Percentiles rank a stretch among this genome's conserved stretches.
Evolutionary conservation across 2,888 invertebrate species (phyloP).

Genomic region (Andrena marginata): DNA sequence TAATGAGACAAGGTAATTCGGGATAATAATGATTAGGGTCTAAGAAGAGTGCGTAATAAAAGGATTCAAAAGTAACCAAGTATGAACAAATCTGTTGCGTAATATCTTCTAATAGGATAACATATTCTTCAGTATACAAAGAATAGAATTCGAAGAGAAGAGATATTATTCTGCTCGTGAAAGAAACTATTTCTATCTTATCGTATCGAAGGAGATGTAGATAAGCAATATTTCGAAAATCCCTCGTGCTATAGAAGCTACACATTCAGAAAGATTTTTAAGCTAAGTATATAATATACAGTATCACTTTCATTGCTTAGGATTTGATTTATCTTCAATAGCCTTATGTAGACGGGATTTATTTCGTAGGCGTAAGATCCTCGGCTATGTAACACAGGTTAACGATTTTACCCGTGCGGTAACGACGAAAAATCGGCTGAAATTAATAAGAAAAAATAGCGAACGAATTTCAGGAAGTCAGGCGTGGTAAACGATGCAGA

Average conservation of each 20-base stretch:
- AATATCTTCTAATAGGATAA: not conserved
- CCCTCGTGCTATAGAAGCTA: no score
- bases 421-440: not conserved
- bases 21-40: constrained; percentile 7
- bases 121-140: not conserved
- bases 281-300: no score
- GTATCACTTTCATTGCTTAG: no score
- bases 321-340: no score
- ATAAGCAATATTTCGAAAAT: not conserved
- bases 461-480: constrained; percentile 52
- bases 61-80: not conserved
- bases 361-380: no score
- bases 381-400: not conserved
- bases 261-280: no score
- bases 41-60: not conserved
- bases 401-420: not conserved
- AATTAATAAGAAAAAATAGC: constrained; percentile 8
- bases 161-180: not conserved
- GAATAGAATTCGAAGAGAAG: not conserved
- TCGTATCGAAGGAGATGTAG: not conserved
- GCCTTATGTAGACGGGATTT: no score
- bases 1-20: not conserved
- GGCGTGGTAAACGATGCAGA: constrained; percentile 59
- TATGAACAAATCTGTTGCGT: not conserved
- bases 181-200: not conserved